Conservation (phyloP, 2,797 vertebrate species). For the Numenius phaeopus region DNA sequence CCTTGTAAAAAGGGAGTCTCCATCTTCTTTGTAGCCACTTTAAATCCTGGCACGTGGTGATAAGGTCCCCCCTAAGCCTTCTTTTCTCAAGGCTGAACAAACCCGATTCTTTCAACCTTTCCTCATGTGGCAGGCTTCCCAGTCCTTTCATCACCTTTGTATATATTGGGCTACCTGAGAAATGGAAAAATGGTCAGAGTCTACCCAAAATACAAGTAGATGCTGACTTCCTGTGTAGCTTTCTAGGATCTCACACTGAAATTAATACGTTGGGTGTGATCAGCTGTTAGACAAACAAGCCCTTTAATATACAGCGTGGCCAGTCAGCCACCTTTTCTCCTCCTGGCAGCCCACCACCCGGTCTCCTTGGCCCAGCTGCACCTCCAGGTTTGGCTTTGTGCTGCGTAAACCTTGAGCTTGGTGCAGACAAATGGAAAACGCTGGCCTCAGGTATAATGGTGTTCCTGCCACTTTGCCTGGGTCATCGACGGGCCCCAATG, state of each 20-base stretch:
- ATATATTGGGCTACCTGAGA: background rate
- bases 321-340: background rate
- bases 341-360: background rate
- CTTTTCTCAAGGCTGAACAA: background rate
- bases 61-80: background rate
- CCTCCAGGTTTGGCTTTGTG: background rate
- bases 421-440: background rate
- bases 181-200: background rate
- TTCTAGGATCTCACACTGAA: background rate
- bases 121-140: background rate
- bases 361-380: background rate
- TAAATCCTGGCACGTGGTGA: background rate
- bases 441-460: background rate
- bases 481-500: background rate
- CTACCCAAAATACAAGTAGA: background rate
- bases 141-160: background rate
- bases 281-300: background rate
- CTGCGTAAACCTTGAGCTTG: background rate
- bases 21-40: background rate
- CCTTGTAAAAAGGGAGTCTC: background rate
- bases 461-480: background rate
- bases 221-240: background rate
- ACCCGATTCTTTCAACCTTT: background rate
- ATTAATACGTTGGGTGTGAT: accelerated
- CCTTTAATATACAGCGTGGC: background rate